phyloP scores from a whole-genome alignment of 1,140 invertebrate genomes.

The Drosophila bipectinata region DNA sequence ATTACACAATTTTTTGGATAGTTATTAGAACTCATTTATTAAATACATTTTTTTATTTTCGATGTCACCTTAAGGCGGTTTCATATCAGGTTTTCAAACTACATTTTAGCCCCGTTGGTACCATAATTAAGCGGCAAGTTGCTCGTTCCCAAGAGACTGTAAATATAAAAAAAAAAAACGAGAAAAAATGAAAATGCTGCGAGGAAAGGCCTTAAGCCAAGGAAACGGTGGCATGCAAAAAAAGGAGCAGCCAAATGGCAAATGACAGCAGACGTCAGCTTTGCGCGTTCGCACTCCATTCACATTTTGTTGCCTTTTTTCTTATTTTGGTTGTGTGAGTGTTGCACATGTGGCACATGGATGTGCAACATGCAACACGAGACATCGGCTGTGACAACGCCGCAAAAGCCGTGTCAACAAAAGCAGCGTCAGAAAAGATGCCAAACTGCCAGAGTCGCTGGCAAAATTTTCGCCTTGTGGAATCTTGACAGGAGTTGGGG shows the following conservation, averaged over 20 bases:
- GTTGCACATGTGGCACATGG: slow-evolving; percentile 31
- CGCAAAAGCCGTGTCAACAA: slow-evolving; percentile 76
- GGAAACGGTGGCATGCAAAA: slow-evolving; percentile 59
- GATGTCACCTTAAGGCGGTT: not conserved
- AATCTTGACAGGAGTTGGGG: slow-evolving; percentile 36
- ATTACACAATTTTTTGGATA: not conserved
- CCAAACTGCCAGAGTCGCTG: slow-evolving; percentile 38
- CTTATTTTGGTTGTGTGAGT: not conserved
- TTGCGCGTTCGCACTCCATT: slow-evolving; percentile 51
- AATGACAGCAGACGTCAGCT: slow-evolving; percentile 68
- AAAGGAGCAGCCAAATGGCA: slow-evolving; percentile 53
- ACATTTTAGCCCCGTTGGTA: too few species aligned
- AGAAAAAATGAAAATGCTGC: not conserved
- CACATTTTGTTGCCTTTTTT: slow-evolving; percentile 20
- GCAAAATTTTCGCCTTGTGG: slow-evolving; percentile 38
- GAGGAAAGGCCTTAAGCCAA: slow-evolving; percentile 18
- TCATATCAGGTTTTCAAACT: slow-evolving; percentile 56
- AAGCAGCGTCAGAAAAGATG: slow-evolving; percentile 55
- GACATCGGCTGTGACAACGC: slow-evolving; percentile 76
- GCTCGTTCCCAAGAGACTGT: slow-evolving; percentile 47
- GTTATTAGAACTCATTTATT: not conserved
- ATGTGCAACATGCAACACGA: slow-evolving; percentile 66
- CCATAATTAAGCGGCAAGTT: slow-evolving; percentile 74
- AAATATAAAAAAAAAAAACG: slow-evolving; percentile 26
- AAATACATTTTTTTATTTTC: not conserved